Conservation (phyloP, 2,113 vertebrate genomes). For the Oncorhynchus tshawytscha region DNA sequence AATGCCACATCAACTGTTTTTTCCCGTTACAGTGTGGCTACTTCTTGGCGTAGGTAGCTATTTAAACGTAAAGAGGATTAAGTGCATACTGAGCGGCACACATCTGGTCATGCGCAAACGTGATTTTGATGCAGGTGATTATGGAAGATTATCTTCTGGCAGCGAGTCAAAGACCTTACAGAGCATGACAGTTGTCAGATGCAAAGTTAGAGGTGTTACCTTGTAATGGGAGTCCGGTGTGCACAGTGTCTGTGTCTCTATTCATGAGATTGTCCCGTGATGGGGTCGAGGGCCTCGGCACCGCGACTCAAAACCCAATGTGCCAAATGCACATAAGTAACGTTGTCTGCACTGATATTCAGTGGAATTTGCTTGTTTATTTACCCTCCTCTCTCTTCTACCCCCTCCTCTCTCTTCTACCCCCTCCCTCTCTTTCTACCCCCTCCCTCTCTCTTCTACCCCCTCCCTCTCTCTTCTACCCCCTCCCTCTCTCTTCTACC, state of each 20-base stretch:
- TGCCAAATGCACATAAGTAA: background rate
- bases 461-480: too few relatives aligned
- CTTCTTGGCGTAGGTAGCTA: background rate
- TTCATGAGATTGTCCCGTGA: constrained; percentile 24
- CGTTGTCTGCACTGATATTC: too few relatives aligned
- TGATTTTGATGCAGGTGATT: background rate
- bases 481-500: background rate
- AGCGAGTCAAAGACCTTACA: background rate
- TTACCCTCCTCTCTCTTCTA: too few relatives aligned
- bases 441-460: too few relatives aligned
- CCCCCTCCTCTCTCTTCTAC: background rate
- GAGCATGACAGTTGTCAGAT: background rate
- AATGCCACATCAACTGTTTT: too few relatives aligned
- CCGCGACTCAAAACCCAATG: constrained; percentile 23
- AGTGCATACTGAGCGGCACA: too few relatives aligned
- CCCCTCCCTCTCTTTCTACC: background rate
- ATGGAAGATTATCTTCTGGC: background rate
- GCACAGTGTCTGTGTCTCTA: background rate
- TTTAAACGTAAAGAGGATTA: background rate
- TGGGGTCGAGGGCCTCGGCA: constrained; percentile 58
- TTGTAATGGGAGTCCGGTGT: background rate
- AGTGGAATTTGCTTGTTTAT: background rate
- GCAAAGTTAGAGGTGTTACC: background rate
- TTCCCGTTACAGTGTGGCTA: background rate
- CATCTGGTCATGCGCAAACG: background rate